These are phyloP conservation scores for Gymnoscelis rufifasciata DNA, from an alignment of 2,888 invertebrate genomes.

Conservation along the genomic window DNA sequence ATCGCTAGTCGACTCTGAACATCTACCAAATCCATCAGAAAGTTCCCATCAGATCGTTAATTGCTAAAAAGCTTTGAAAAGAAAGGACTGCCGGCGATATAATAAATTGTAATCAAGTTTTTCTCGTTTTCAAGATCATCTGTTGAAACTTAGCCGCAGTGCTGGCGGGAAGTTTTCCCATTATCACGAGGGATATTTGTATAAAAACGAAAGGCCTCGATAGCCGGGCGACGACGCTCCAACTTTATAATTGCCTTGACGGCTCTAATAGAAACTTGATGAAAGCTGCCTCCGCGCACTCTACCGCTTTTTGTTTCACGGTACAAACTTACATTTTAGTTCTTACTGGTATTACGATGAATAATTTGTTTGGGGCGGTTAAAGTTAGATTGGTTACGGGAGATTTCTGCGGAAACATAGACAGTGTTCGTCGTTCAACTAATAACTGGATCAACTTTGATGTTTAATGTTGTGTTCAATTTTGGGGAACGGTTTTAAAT, in stretches of 20 bases:
- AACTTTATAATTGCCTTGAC: constrained; percentile 76
- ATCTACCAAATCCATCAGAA: constrained; percentile 29
- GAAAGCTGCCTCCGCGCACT: constrained; percentile 61
- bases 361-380: constrained; percentile 36
- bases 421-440: constrained; percentile 11
- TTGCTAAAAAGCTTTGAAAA: constrained; percentile 26
- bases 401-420: constrained; percentile 24
- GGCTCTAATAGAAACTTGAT: constrained; percentile 73
- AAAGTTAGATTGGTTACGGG: constrained; percentile 34
- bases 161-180: constrained; percentile 66
- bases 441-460: constrained; percentile 13
- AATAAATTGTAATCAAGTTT: constrained; percentile 47
- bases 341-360: constrained; percentile 40
- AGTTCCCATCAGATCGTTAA: constrained; percentile 12
- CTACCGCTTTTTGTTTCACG: constrained; percentile 60
- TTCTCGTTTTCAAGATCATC: constrained; percentile 61
- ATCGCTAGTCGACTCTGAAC: neutral
- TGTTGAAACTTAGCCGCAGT: constrained; percentile 50
- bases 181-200: constrained; percentile 71
- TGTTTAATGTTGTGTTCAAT: constrained; percentile 4
- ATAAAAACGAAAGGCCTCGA: constrained; percentile 61
- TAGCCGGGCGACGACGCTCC: constrained; percentile 38
- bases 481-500: neutral
- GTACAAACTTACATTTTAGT: constrained; percentile 63
- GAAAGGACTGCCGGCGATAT: constrained; percentile 29